A percentile compares a stretch with the other conserved stretches of the same genome.
Conservation (phyloP, 2,797 vertebrate genomes). For the Neosalanx taihuensis region DNA sequence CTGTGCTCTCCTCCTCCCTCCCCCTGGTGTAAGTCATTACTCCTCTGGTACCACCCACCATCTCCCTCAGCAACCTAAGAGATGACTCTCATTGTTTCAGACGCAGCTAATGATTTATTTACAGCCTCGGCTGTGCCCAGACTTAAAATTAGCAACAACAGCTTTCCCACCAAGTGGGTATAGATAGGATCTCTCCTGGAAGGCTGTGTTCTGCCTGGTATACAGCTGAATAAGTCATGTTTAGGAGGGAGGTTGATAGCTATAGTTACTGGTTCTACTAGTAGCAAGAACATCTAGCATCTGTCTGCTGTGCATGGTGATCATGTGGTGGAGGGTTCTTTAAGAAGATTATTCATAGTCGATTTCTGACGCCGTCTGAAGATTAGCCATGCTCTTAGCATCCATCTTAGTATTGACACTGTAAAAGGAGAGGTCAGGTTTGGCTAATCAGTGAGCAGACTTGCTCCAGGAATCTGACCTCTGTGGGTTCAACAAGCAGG, state of each 20-base stretch:
- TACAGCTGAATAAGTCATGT: slow-evolving; percentile 29
- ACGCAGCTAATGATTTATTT: slow-evolving; percentile 64
- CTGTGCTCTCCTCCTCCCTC: not conserved
- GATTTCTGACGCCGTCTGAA: not conserved
- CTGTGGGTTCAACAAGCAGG: too few species aligned
- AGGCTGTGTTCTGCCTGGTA: slow-evolving; percentile 22
- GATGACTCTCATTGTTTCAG: slow-evolving; percentile 57
- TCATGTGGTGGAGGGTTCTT: not conserved
- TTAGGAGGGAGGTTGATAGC: slow-evolving; percentile 1
- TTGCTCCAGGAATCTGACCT: too few species aligned
- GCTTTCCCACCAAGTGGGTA: slow-evolving; percentile 33
- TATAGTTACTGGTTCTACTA: not conserved
- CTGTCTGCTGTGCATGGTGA: not conserved
- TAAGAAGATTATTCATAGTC: slow-evolving; percentile 6
- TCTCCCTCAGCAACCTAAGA: slow-evolving; percentile 24
- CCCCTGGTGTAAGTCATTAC: slow-evolving; percentile 22
- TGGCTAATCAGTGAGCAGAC: too few species aligned
- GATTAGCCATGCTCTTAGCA: not conserved
- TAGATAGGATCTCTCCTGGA: slow-evolving; percentile 27
- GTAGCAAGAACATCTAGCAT: slow-evolving; percentile 9
- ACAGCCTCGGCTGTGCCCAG: slow-evolving; percentile 41
- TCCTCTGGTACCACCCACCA: slow-evolving; percentile 30
- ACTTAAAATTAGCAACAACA: slow-evolving; percentile 50
- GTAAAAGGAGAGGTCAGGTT: too few species aligned
- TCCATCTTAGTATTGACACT: too few species aligned